Conservation (phyloP, 2,113 vertebrate species). For the Clarias macrocephalus region DNA sequence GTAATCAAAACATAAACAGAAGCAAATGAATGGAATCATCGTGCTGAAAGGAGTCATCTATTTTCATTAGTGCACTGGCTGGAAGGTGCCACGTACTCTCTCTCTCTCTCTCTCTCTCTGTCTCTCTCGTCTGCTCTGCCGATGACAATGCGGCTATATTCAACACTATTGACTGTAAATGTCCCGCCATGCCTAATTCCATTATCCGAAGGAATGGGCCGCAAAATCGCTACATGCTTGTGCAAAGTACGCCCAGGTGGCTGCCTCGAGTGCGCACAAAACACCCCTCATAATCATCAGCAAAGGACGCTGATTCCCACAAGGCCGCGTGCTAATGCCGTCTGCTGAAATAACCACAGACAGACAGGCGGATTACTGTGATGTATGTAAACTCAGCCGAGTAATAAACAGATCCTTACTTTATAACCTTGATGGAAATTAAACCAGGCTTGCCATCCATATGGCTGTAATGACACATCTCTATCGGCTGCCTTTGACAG, state of each 20-base stretch:
- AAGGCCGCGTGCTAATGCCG: not conserved
- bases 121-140: not conserved
- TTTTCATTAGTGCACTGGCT: conserved; percentile 34
- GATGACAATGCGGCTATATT: not conserved
- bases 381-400: not conserved
- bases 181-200: not conserved
- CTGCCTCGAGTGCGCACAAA: conserved; percentile 13
- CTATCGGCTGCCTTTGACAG: not conserved
- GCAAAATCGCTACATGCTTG: not conserved
- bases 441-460: not conserved
- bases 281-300: conserved; percentile 34
- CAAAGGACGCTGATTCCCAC: conserved; percentile 35
- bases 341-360: conserved; percentile 17
- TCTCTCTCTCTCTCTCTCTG: not conserved
- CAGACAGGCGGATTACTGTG: not conserved
- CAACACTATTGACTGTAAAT: conserved; percentile 24
- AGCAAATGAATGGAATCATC: conserved; percentile 53
- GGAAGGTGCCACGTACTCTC: not conserved
- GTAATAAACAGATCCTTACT: not conserved
- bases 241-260: conserved; percentile 12
- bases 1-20: conserved; percentile 45
- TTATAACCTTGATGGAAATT: not conserved
- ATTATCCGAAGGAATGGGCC: not conserved
- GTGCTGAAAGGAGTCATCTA: conserved; percentile 44
- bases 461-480: not conserved